Evolutionary conservation across 92 coral and sea anemone genomes (phyloP), one percentile per base, ranked within the genome.

Genomic region (Palythoa grandiflora): DNA sequence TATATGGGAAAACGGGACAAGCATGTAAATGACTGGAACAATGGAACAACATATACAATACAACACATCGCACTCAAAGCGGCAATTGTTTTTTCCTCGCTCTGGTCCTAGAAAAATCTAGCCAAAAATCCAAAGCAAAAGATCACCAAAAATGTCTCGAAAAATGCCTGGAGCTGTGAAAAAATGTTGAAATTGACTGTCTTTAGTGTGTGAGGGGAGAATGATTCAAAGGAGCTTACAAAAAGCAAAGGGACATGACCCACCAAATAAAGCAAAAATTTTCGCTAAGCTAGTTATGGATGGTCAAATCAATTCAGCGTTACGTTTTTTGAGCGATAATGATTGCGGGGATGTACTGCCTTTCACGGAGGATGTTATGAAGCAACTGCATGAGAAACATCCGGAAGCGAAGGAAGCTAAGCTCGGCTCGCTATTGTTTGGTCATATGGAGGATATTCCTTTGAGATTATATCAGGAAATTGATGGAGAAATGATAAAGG

Each of bases 391-490:
- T 5, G 84, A 87, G 59, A 75, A 87, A 65, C 89, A 75, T 37
- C 89, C 83, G 14, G 89, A 86, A 59, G 74, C 89, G 3, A 72
- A 86, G 78, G 35, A 39, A 51, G 89, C 83, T 20, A 86, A 86
- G 60, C 13, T 39, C 19, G 55, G 35, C 38, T 21, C 37, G 36
- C 52, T 87, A 74, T 83, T 87, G 78, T 66, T 50, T 63, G 84
- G 48, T 8, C 77, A 75, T 76, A 60, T 87, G 20, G 83, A 86
- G 57, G 89, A 87, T 5, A 47, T 87, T 44, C 66, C 76, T n/a
- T 28, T 19, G 75, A 86, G 50, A 75, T 71, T 87, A 65, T 71
- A 57, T 73, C 84, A 61, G n/a, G 61, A 37, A 61, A 60, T 87
- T 39, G 57, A 87, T 61, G 63, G 84, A 37, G 89, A 87, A 77